Base-by-base conservation (phyloP, 2,113 vertebrate species). In the Festucalex cinctus region DNA sequence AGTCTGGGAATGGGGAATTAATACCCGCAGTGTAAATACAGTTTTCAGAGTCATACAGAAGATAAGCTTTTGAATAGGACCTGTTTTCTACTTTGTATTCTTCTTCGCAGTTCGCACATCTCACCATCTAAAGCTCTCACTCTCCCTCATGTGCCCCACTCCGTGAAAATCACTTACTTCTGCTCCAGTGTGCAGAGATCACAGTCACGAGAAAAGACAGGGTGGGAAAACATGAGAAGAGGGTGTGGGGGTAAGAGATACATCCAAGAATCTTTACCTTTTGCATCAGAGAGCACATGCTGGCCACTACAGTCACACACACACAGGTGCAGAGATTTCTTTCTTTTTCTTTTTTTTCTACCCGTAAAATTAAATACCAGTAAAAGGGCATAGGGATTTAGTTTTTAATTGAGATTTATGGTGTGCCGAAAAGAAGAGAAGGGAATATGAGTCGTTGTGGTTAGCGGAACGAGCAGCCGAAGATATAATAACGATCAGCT, bases 391-490 rank as follows among this genome's bases (percentile, higher is more conserved):
- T n/a, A 16, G 35, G 63, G 65, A 49, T 49, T 65, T 65, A 6
- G 17, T 68, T 74, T 66, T 71, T 69, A 79, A 82, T 56, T 58
- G 64, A 79, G 69, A 78, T 28, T 58, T 28, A 56, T 57, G 54
- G 61, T 43, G 10, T 63, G 41, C 63, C 56, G 58, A 80, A 73
- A 37, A 49, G 36, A 46, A 69, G 65, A 22, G 20, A 59, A 74
- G 72, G 43, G 51, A 79, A 76, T 75, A 44, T 80, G 81, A 78
- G 79, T 83, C 76, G 78, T 82, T 82, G 85, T 82, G 85, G 86
- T 81, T 79, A 80, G 80, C 69, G 77, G 83, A 79, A 88, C 75
- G 71, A 84, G 71, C 56, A 79, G 86, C 83, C 87, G 81, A 88
- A 88, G 83, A 80, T 88, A 86, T 86, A 73, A 88, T 87, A 88